A percentile compares a stretch with the other conserved stretches of the same genome.
Evolutionary conservation across 1,140 invertebrate genomes (phyloP).

Genomic region (Halyomorpha halys): DNA sequence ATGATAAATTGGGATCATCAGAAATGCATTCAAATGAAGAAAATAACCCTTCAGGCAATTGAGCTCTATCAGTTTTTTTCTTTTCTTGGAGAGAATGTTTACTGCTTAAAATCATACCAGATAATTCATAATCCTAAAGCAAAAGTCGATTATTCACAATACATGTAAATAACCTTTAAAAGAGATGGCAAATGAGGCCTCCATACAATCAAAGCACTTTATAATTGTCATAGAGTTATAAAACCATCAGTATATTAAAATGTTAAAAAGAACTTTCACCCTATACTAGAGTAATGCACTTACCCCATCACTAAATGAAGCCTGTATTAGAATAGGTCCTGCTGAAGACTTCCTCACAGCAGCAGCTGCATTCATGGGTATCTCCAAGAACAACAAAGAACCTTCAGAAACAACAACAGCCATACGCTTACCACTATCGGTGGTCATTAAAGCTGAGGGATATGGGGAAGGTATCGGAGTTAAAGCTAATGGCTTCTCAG

Average conservation of each 20-base stretch:
- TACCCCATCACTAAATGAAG: neutral
- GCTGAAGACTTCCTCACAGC: neutral
- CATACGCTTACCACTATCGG: neutral
- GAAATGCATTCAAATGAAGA: neutral
- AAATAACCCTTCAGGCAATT: neutral
- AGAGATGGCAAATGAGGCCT: no score
- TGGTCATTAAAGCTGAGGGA: slow-evolving; percentile 1
- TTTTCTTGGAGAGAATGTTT: no score
- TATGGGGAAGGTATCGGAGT: neutral
- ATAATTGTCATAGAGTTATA: no score
- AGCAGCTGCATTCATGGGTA: neutral
- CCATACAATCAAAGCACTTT: no score
- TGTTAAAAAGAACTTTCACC: no score
- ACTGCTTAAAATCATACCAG: no score
- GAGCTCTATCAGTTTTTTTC: no score
- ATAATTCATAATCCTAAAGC: no score
- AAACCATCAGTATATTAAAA: no score
- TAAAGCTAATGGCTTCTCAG: neutral
- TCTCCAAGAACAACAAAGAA: neutral
- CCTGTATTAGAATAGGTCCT: neutral
- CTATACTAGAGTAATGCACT: neutral
- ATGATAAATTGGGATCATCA: neutral
- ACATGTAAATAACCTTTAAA: no score
- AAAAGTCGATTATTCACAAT: no score
- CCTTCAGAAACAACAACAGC: neutral